Base-by-base conservation (phyloP, 2,113 vertebrate species). In the Hassar affinis region DNA sequence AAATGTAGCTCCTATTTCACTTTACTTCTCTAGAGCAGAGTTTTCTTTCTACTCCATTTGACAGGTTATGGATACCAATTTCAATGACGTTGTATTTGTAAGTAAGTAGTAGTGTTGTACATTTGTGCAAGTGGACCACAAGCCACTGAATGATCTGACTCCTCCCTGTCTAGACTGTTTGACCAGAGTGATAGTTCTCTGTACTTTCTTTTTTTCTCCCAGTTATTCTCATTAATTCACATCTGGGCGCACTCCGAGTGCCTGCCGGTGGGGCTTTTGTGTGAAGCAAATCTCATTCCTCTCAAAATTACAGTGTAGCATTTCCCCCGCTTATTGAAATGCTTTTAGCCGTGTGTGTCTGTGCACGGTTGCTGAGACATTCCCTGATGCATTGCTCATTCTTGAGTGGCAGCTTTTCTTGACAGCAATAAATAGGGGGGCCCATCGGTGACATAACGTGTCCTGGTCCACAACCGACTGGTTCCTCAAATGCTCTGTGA, bases 91-190 rank as follows among this genome's bases (percentile, higher is more conserved):
- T 51, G 72, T 64, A 83, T 54, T 30, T 45, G 38, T 42, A 42
- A 49, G 52, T 35, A 20, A 35, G 54, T 52, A 12, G 49, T 84
- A 54, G 38, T 27, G 30, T 42, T 38, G 35, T 64, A 47, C 86
- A 86, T 88, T 83, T 87, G 88, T 85, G 90, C 88, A 54, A 54
- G 87, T 89, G 80, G 85, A 84, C 85, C 25, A 17, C 88, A 91
- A 91, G 90, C 91, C 8, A 87, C 87, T 88, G 89, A 90, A 89
- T 88, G 86, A 91, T 88, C 92, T 93, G 92, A 88, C 93, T 95
- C 93, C 92, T 94, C 88, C 4, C 92, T 87, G 91, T 94, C 88
- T 94, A 90, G 86, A 95, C 94, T 90, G 86, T 88, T 85, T 89
- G 89, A 92, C 88, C 90, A 92, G 91, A 89, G 89, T 68, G 42